Conservation (phyloP, 2,113 vertebrate species). For the Sapayoa aenigma region DNA sequence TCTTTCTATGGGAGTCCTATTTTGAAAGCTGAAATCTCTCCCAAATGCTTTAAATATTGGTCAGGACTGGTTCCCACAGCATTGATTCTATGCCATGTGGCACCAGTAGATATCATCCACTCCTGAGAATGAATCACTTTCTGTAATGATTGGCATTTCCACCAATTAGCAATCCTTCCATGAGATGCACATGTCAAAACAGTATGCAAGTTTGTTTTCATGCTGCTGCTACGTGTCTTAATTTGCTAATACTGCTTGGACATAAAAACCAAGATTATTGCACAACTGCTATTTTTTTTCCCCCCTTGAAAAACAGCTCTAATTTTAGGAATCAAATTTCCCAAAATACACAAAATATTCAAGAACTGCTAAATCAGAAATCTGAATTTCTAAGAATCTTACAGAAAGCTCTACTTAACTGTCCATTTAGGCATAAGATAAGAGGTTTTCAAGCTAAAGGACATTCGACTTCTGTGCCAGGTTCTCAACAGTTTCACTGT, state of each 20-base stretch:
- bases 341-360: neutral
- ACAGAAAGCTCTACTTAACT: neutral
- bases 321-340: neutral
- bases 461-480: neutral
- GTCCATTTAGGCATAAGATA: neutral
- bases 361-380: neutral
- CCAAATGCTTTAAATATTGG: neutral
- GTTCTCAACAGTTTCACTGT: neutral
- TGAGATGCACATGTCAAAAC: slow-evolving; percentile 25
- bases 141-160: slow-evolving; percentile 13
- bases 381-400: neutral
- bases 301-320: neutral
- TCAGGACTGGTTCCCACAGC: neutral
- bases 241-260: neutral
- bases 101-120: neutral
- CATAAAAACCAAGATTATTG: neutral
- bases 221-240: neutral
- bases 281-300: neutral
- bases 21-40: neutral
- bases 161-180: slow-evolving; percentile 23
- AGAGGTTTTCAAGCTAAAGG: neutral
- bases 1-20: neutral
- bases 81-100: neutral
- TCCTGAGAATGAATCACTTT: neutral
- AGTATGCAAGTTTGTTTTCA: neutral